Base-by-base conservation (phyloP, 2,113 vertebrate species). In the Neolamprologus falcicula region DNA sequence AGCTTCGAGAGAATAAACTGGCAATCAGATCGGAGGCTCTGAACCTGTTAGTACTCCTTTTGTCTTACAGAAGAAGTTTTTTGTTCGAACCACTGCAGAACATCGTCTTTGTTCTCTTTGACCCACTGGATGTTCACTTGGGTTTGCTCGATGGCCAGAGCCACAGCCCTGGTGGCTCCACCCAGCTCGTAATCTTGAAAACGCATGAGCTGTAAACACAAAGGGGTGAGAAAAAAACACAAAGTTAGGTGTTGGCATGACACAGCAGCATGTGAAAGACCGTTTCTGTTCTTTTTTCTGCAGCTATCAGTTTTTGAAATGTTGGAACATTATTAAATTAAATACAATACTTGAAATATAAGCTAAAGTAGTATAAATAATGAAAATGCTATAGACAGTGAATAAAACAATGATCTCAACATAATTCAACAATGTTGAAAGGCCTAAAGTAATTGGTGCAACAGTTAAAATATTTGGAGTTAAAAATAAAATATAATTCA, bases 81-180 rank as follows among this genome's bases (percentile, higher is more conserved):
- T 2, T 8, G 42, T 24, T 8, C 2, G 57, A 99, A 98, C 98
- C 98, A 99, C 1, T 19, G 0, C 9, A 95, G 59, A 21, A 99
- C 92, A 0, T 0, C 0, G 0, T 57, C 61, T 92, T 85, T 92
- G 96, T 99, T 97, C 50, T 97, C 92, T 0, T 83, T 80, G 91
- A 99, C 97, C 98, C 98, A 99, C 80, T 93, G 35, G 86, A 98
- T 98, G 95, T 99, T 99, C 52, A 97, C 90, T 2, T 86, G 89
- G 1, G 98, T 98, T 78, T 93, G 95, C 95, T 99, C 98, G 68
- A 99, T 95, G 0, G 97, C 96, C 88, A 97, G 97, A 31, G 97
- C 84, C 86, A 97, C 87, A 0, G 94, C 94, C 24, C 91, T 93
- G 0, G 94, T 94, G 14, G 90, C 96, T 0, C 95, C 89, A 19